These are phyloP conservation scores for Bubalus kerabau DNA, from an alignment of 2,113 vertebrate genomes.

Conservation along the genomic window DNA sequence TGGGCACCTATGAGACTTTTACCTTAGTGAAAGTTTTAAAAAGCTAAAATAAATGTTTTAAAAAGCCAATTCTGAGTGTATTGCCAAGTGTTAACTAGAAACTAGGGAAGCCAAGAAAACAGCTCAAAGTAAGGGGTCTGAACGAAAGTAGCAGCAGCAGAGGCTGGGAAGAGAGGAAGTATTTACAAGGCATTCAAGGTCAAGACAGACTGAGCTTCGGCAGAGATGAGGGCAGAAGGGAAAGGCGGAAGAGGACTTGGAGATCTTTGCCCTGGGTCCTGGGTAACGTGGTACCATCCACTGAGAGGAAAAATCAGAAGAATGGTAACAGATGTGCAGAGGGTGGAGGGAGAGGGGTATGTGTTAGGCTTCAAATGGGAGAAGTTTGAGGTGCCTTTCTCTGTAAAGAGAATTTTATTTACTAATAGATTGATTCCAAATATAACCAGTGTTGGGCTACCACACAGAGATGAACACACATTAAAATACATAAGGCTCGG, in stretches of 20 bases:
- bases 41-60: background rate
- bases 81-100: background rate
- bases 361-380: background rate
- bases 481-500: background rate
- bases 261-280: background rate
- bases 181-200: background rate
- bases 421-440: background rate
- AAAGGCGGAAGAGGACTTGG: background rate
- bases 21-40: background rate
- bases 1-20: background rate
- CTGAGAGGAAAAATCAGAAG: background rate
- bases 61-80: background rate
- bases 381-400: background rate
- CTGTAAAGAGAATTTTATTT: background rate
- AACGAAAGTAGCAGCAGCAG: background rate
- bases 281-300: background rate
- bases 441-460: background rate
- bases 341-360: too few species aligned
- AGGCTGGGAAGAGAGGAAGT: background rate
- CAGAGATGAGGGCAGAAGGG: background rate
- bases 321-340: background rate
- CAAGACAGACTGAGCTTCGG: background rate
- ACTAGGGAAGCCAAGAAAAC: background rate
- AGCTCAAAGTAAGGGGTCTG: background rate
- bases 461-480: background rate